A percentile compares a stretch with the other conserved stretches of the same genome.
Conservation (phyloP, 2,888 invertebrate species). For the Drosophila quinaria region DNA sequence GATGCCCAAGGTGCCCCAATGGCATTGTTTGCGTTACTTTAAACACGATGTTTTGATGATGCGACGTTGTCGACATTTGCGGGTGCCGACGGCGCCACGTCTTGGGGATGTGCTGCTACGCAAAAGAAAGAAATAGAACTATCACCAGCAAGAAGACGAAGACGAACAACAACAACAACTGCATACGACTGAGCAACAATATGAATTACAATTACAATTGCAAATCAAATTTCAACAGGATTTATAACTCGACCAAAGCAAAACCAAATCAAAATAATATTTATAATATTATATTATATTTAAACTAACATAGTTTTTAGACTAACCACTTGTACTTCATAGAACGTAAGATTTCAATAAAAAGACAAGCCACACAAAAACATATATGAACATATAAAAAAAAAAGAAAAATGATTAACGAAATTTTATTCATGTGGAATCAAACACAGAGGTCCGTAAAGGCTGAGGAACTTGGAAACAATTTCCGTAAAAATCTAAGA, state of each 20-base stretch:
- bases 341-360: slow-evolving; percentile 70
- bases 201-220: slow-evolving; percentile 57
- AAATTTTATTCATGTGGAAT: background rate
- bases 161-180: slow-evolving; percentile 40
- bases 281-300: slow-evolving; percentile 29
- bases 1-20: slow-evolving; percentile 93
- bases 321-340: slow-evolving; percentile 79
- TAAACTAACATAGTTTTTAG: slow-evolving; percentile 55
- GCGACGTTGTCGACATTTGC: slow-evolving; percentile 91
- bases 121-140: slow-evolving; percentile 69
- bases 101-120: slow-evolving; percentile 76
- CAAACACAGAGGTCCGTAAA: background rate
- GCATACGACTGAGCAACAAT: slow-evolving; percentile 70
- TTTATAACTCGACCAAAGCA: slow-evolving; percentile 68
- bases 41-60: slow-evolving; percentile 90
- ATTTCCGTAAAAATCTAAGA: background rate
- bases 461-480: background rate
- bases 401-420: background rate
- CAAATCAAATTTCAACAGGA: slow-evolving; percentile 59
- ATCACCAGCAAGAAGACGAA: slow-evolving; percentile 15
- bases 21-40: slow-evolving; percentile 93
- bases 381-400: background rate
- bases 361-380: slow-evolving; percentile 19
- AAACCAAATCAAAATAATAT: slow-evolving; percentile 32
- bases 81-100: slow-evolving; percentile 85